Conservation (phyloP, 2,113 vertebrate genomes). For the Diadophis punctatus region DNA sequence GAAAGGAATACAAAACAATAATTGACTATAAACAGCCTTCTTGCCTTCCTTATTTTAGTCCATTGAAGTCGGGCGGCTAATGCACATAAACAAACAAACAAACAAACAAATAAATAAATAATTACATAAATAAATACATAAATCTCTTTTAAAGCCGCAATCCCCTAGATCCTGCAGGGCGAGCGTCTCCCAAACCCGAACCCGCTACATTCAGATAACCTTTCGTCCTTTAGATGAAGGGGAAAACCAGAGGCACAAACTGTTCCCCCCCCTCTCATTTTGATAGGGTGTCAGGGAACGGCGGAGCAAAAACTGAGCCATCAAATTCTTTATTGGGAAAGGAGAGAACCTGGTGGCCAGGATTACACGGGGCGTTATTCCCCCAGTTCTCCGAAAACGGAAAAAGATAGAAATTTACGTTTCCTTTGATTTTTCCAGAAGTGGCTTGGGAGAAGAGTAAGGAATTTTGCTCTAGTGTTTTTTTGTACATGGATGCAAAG, state of each 20-base stretch:
- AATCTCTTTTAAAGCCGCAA: not conserved
- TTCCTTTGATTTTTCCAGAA: not conserved
- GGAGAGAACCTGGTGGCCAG: too few species aligned
- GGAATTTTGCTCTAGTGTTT: not conserved
- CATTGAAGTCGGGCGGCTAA: not conserved
- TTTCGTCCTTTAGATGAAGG: not conserved
- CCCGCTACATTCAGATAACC: not conserved
- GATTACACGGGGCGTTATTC: not conserved
- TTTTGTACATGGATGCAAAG: not conserved
- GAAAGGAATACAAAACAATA: not conserved
- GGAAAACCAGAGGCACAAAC: not conserved
- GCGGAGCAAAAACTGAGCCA: not conserved
- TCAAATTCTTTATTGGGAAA: not conserved
- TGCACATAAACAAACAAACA: not conserved
- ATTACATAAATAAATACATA: too few species aligned
- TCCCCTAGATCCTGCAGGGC: not conserved
- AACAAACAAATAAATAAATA: fast-evolving
- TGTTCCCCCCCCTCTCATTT: not conserved
- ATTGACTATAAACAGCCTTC: not conserved
- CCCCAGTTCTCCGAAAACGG: not conserved
- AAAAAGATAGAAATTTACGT: too few species aligned
- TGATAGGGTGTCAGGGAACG: not conserved
- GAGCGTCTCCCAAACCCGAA: not conserved
- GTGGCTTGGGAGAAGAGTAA: not conserved
- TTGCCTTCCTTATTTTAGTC: not conserved